phyloP scores from a whole-genome alignment of 1,140 invertebrate genomes.

The Gryon sp. region DNA sequence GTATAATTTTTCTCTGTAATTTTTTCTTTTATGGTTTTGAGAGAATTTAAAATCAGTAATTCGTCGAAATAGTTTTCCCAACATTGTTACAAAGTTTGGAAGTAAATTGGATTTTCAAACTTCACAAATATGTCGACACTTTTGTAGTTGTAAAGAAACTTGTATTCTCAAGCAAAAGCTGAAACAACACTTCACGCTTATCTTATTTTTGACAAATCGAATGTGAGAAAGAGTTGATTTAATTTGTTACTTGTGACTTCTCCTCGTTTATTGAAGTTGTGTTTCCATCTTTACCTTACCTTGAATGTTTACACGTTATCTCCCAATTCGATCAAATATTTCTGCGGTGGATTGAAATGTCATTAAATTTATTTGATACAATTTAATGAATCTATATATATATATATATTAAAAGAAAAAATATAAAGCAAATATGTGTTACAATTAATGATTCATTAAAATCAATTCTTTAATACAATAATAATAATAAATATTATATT shows the following conservation, averaged over 20 bases:
- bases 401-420: too few species aligned
- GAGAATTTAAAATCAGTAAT: conserved; percentile 54
- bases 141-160: conserved; percentile 48
- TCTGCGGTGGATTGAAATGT: background rate
- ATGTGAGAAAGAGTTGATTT: conserved; percentile 25
- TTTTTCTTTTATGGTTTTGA: conserved; percentile 31
- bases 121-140: conserved; percentile 60
- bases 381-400: too few species aligned
- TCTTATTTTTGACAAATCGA: conserved; percentile 61
- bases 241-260: conserved; percentile 31
- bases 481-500: too few species aligned
- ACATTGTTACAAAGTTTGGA: conserved; percentile 59
- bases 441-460: too few species aligned
- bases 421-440: too few species aligned
- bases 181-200: conserved; percentile 54
- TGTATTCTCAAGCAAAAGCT: conserved; percentile 40
- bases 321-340: too few species aligned
- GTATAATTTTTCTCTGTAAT: conserved; percentile 28
- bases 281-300: too few species aligned
- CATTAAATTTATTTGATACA: too few species aligned
- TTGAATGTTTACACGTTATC: too few species aligned
- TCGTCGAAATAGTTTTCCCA: conserved; percentile 57
- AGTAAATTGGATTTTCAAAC: conserved; percentile 58
- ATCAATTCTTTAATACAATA: too few species aligned
- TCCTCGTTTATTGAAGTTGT: conserved; percentile 24